Evolutionary conservation across 2,797 vertebrate genomes (phyloP).

Genomic region (Halcyon chelicuti): DNA sequence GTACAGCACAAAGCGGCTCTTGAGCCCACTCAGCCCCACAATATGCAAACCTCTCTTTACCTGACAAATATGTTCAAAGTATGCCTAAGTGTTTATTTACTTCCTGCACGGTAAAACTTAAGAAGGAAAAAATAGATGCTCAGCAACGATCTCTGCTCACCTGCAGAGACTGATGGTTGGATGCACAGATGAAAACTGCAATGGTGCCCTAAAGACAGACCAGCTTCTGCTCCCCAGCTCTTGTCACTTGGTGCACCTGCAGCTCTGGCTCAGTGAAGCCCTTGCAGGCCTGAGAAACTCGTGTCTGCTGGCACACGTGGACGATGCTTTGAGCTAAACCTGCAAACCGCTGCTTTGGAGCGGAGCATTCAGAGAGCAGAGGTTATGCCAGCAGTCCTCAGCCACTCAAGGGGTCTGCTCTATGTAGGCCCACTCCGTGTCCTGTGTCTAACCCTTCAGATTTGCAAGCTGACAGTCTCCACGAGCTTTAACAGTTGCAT

Average conservation of each 20-base stretch:
- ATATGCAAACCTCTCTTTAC: constrained; percentile 1
- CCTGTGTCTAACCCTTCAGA: background rate
- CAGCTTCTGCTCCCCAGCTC: background rate
- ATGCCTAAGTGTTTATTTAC: background rate
- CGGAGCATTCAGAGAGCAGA: background rate
- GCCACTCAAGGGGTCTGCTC: background rate
- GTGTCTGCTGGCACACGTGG: background rate
- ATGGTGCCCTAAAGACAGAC: background rate
- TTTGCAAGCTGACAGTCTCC: background rate
- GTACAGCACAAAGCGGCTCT: background rate
- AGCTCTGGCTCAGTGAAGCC: background rate
- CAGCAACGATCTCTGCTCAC: constrained; percentile 63
- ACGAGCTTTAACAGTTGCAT: background rate
- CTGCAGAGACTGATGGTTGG: constrained; percentile 39
- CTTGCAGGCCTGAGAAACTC: background rate
- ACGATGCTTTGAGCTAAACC: background rate
- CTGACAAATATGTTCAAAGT: background rate
- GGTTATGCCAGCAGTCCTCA: background rate
- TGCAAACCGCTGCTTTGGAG: background rate
- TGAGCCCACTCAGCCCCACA: background rate
- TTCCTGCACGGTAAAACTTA: constrained; percentile 3
- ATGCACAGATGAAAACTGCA: constrained; percentile 24
- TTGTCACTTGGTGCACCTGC: constrained; percentile 30
- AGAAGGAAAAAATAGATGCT: constrained; percentile 8
- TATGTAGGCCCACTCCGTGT: background rate